Conservation (phyloP, 2,113 vertebrate species). For the Cettia cetti region DNA sequence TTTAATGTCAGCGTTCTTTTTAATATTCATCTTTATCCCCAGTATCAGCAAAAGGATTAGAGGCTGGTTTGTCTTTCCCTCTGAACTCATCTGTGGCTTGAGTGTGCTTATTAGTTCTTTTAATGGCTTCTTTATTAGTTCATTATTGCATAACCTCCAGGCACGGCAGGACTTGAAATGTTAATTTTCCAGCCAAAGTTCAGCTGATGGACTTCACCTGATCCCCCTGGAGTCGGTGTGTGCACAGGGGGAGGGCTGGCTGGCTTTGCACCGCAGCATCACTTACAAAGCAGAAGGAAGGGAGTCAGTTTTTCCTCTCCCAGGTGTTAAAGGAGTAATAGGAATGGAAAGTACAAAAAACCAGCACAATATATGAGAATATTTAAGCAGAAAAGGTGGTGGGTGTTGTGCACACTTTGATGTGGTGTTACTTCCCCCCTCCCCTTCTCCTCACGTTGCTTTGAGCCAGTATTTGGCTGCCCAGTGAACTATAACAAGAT, state of each 20-base stretch:
- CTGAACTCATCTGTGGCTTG: slow-evolving; percentile 19
- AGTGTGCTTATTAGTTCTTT: slow-evolving; percentile 34
- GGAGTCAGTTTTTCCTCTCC: background rate
- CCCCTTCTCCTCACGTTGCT: background rate
- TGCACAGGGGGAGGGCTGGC: background rate
- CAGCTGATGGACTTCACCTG: slow-evolving; percentile 12
- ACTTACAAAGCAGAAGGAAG: background rate
- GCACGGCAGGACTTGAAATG: slow-evolving; percentile 14
- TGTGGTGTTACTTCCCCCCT: background rate
- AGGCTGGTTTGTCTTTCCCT: slow-evolving; percentile 27
- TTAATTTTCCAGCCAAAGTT: slow-evolving; percentile 50
- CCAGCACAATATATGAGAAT: background rate
- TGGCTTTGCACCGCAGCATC: background rate
- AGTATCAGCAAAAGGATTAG: slow-evolving; percentile 6
- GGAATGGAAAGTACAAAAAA: background rate
- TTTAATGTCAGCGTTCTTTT: background rate
- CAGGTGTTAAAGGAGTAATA: background rate
- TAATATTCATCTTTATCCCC: slow-evolving; percentile 16
- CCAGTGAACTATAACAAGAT: slow-evolving; percentile 39
- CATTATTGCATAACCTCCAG: slow-evolving; percentile 33
- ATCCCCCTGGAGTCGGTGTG: background rate
- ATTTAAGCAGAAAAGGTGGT: background rate
- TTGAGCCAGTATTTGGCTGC: background rate
- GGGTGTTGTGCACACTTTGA: background rate
- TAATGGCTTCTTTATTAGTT: slow-evolving; percentile 46